phyloP scores from a whole-genome alignment of 2,797 vertebrate species.

The Huso huso region DNA sequence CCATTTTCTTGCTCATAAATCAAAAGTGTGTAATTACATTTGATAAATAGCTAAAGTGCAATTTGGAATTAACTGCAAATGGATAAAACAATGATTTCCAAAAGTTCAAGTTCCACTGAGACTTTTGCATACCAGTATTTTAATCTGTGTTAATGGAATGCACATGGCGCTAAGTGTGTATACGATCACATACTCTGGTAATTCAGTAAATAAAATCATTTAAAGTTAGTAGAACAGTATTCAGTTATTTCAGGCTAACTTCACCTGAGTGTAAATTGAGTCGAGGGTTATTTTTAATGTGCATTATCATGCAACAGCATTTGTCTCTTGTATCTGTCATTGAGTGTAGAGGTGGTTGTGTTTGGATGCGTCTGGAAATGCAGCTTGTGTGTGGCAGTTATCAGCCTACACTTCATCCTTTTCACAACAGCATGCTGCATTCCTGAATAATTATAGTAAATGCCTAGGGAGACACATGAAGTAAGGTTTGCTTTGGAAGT shows the following conservation, averaged over 20 bases:
- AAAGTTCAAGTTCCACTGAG: no score
- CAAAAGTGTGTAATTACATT: no score
- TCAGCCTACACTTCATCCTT: slow-evolving; percentile 17
- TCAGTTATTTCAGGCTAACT: slow-evolving; percentile 17
- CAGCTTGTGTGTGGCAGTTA: slow-evolving; percentile 23
- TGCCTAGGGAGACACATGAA: slow-evolving; percentile 30
- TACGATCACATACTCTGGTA: no score
- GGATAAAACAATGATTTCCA: no score
- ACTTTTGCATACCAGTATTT: no score
- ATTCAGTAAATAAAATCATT: no score
- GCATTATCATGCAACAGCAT: slow-evolving; percentile 46
- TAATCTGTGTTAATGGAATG: no score
- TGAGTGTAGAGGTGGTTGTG: slow-evolving; percentile 40
- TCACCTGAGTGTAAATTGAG: slow-evolving; percentile 37
- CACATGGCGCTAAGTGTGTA: no score
- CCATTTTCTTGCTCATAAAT: no score
- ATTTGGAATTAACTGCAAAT: no score
- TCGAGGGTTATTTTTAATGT: slow-evolving; percentile 58
- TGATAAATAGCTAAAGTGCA: no score
- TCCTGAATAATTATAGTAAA: slow-evolving; percentile 36
- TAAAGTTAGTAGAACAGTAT: slow-evolving; percentile 4
- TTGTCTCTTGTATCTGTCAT: slow-evolving; percentile 37
- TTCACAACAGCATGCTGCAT: slow-evolving; percentile 29
- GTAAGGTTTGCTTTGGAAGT: slow-evolving; percentile 36
- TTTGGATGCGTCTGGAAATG: slow-evolving; percentile 35